Evolutionary conservation across 2,888 invertebrate genomes (phyloP), one percentile per base, ranked within the genome.

Genomic region (Pelosia muscerda): DNA sequence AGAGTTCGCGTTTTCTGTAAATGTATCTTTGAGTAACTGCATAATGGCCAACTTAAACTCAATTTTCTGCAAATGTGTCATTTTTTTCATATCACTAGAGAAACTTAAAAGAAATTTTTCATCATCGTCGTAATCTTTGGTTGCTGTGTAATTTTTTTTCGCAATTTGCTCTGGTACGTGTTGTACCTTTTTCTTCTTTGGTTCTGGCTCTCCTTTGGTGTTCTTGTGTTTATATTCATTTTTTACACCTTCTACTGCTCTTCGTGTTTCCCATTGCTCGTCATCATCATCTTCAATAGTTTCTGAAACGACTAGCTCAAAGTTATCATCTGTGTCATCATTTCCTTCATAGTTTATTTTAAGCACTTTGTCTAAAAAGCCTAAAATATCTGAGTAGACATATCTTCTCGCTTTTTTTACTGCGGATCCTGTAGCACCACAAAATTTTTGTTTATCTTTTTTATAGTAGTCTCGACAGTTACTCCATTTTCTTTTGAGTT

Each of bases 11-110:
- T 54, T 54, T 23, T 54, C 22, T 23, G n/a, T 54, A 13, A 54
- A 54, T 11, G 23, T 54, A 23, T 54, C 23, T 54, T 54, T 54
- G 54, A 54, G 54, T 23, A 54, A 54, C 54, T 54, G 54, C 54
- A 54, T 54, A 22, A 54, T 54, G 54, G 19, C 54, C n/a, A 54
- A 54, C 23, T 22, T 54, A 23, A 54, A 54, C 19, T 54, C 54
- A 23, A 54, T 54, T 22, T 54, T 54, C 6, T 54, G 54, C 23
- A 23, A 9, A 4, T 54, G 54, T 54, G 22, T 23, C 54, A 54
- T 54, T 54, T 54, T 54, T 23, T 54, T 54, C 54, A 54, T 54
- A 23, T 42, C 42, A 42, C 42, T 19, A 19, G 42, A 15, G 42
- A 42, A 42, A 19, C 42, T 42, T 19, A 42, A 19, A 42, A 42